phyloP scores from a whole-genome alignment of 2,888 invertebrate genomes.

The Celastrina argiolus region DNA sequence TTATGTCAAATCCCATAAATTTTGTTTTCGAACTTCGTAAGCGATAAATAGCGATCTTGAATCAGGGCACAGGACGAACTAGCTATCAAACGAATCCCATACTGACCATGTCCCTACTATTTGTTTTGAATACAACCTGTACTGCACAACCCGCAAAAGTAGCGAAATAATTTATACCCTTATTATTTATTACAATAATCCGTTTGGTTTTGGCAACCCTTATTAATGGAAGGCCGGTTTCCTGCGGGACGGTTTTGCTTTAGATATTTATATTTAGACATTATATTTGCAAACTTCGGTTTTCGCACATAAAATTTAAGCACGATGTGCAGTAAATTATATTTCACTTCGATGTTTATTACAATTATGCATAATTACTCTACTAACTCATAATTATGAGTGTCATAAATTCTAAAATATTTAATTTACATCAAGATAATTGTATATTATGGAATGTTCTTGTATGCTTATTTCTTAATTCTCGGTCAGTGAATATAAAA shows the following conservation, averaged over 20 bases:
- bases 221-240: conserved; percentile 1
- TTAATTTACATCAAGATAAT: neutral
- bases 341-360: neutral
- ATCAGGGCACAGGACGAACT: no score
- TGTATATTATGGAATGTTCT: neutral
- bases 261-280: neutral
- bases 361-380: neutral
- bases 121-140: neutral
- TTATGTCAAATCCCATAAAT: no score
- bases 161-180: conserved; percentile 1
- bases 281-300: neutral
- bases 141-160: neutral
- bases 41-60: no score
- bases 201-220: neutral
- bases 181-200: conserved; percentile 6
- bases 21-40: no score
- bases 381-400: neutral
- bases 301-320: neutral
- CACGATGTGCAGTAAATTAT: neutral
- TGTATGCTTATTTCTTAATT: neutral
- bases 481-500: neutral
- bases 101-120: no score
- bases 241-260: neutral
- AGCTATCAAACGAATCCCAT: no score
- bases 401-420: neutral